A percentile compares a stretch with the other conserved stretches of the same genome.
phyloP scores from a whole-genome alignment of 2,888 invertebrate species.

The Bugulina stolonifera region DNA sequence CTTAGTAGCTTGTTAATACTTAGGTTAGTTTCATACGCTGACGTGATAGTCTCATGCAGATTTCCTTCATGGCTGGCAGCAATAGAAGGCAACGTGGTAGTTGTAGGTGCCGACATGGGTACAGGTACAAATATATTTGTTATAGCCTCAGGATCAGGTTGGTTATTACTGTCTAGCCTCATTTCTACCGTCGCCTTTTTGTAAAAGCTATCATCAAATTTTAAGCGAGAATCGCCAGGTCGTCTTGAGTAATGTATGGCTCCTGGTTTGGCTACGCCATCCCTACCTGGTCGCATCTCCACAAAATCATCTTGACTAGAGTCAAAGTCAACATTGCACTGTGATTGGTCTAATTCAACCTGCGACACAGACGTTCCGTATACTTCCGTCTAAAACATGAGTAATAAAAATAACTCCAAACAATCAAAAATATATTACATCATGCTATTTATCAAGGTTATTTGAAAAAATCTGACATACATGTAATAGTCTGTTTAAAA shows the following conservation, averaged over 20 bases:
- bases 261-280: not conserved
- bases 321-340: not conserved
- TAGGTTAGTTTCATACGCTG: conserved; percentile 20
- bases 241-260: not conserved
- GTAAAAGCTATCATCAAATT: conserved; percentile 25
- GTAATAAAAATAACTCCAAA: too few species aligned
- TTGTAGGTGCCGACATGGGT: not conserved
- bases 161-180: not conserved
- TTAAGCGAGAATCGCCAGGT: not conserved
- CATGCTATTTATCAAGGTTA: too few species aligned
- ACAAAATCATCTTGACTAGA: not conserved
- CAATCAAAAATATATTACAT: too few species aligned
- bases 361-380: too few species aligned
- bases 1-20: conserved; percentile 23
- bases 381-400: too few species aligned
- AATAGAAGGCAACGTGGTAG: not conserved
- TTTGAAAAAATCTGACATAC: too few species aligned
- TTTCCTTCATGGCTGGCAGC: too few species aligned
- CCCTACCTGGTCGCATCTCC: not conserved
- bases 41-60: conserved; percentile 2
- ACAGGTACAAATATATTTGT: conserved; percentile 20
- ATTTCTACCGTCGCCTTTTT: conserved; percentile 24
- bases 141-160: not conserved
- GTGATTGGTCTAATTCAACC: too few species aligned
- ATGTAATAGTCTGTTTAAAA: too few species aligned